Percentiles rank a stretch among this genome's conserved stretches.
Conservation (phyloP, 1,140 invertebrate genomes). For the Amyelois transitella region DNA sequence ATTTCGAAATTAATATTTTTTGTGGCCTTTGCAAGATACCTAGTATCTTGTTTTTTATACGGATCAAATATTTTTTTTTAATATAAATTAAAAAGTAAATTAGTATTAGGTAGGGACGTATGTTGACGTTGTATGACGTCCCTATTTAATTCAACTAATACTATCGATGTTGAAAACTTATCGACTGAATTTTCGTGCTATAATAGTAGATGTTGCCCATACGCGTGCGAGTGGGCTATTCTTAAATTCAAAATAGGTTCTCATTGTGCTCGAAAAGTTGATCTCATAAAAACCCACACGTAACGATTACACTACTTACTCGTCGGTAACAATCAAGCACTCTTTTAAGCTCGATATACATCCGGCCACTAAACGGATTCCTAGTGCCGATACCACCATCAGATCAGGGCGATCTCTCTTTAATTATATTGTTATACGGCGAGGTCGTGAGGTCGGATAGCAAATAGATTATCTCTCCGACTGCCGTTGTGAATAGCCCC, state of each 20-base stretch:
- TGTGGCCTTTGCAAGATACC: not conserved
- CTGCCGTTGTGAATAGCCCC: constrained; percentile 64
- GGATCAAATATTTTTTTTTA: too few relatives aligned
- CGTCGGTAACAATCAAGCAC: constrained; percentile 8
- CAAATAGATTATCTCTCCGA: constrained; percentile 70
- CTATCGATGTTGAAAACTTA: too few relatives aligned
- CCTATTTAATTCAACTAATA: too few relatives aligned
- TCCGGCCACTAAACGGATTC: constrained; percentile 49
- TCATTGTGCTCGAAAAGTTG: not conserved
- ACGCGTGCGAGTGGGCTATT: not conserved
- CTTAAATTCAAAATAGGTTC: not conserved
- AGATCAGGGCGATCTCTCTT: constrained; percentile 57
- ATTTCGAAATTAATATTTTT: constrained; percentile 33
- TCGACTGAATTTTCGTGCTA: too few relatives aligned
- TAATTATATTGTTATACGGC: constrained; percentile 71
- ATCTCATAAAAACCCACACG: not conserved
- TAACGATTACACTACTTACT: not conserved
- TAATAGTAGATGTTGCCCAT: too few relatives aligned
- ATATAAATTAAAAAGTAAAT: too few relatives aligned
- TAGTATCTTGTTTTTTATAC: too few relatives aligned
- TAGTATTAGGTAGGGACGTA: too few relatives aligned
- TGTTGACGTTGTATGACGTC: too few relatives aligned
- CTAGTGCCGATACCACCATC: constrained; percentile 24
- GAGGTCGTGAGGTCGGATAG: constrained; percentile 68
- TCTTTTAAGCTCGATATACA: constrained; percentile 49